Base-by-base conservation (phyloP, 1,140 invertebrate genomes). In the Asobara japonica region DNA sequence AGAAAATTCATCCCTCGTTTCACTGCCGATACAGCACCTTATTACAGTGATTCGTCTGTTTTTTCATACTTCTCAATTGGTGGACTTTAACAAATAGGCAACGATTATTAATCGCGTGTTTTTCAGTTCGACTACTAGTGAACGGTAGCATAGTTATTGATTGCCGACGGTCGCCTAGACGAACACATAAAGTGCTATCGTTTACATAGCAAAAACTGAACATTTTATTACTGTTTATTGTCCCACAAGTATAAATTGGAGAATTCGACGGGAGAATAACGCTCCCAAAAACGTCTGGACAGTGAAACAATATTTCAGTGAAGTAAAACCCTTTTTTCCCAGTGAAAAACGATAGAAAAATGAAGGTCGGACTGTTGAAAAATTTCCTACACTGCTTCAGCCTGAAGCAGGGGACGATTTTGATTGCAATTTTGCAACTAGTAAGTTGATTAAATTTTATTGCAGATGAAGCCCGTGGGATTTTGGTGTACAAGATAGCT, bases 391-490 rank as follows among this genome's bases (percentile, higher is more conserved):
- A 85, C 36, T 84, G 83, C 33, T 86, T 89, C 69, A 88, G 82
- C 31, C 76, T 89, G 36, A 81, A 85, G 65, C 88, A 89, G 67
- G 88, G 88, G 18, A 89, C 88, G 0, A 82, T 89, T 22, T 73
- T 89, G 7, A 88, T 89, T 38, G 88, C 87, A 8, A 84, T 89
- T 64, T 73, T 87, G 1, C 86, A 89, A 68, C 67, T 89, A 82
- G 88, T 89, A 78, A 81, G 82, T 76, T 65, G 51, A 29, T 60
- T 30, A 18, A 27, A 69, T 72, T 69, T 66, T 71, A 36, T 61
- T 6, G n/a, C 51, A 30, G 16, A 51, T 16, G 18, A 29, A 20
- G 13, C 13, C 27, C 56, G 10, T 20, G 11, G 29, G 36, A 13
- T 41, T 68, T 48, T 16, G 11, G 13, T 27, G 27, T n/a, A n/a